Conservation (phyloP, 2,797 vertebrate species). For the Alfaro cultratus region DNA sequence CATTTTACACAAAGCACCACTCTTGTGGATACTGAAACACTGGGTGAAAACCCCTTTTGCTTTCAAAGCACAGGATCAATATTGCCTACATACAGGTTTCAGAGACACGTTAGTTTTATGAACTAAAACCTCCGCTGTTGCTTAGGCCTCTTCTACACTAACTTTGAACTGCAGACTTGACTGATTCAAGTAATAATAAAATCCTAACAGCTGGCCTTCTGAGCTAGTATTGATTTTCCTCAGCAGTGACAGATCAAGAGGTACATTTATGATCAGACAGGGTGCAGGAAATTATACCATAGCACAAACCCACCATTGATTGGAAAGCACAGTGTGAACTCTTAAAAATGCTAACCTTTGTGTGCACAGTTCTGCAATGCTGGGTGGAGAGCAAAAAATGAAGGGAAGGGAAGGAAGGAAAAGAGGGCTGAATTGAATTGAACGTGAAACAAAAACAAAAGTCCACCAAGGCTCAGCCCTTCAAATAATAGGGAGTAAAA, state of each 20-base stretch:
- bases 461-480: constrained; percentile 23
- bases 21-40: constrained; percentile 46
- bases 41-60: constrained; percentile 51
- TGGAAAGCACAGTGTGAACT: constrained; percentile 50
- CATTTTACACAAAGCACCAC: constrained; percentile 49
- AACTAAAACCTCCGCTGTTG: constrained; percentile 69
- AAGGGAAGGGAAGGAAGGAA: constrained; percentile 1
- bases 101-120: constrained; percentile 69
- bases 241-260: constrained; percentile 71
- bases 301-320: constrained; percentile 67
- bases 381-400: constrained; percentile 1
- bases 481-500: constrained; percentile 15
- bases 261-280: constrained; percentile 73
- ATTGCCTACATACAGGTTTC: constrained; percentile 64
- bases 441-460: neutral
- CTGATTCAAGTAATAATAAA: constrained; percentile 79
- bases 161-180: constrained; percentile 58
- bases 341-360: constrained; percentile 53
- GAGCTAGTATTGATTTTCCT: constrained; percentile 70
- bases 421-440: neutral
- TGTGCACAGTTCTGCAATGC: constrained; percentile 25
- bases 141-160: constrained; percentile 47
- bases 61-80: constrained; percentile 63
- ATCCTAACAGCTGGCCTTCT: constrained; percentile 69
- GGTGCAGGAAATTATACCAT: constrained; percentile 69